Base-by-base conservation (phyloP, 2,113 vertebrate genomes). In the Petromus typicus region DNA sequence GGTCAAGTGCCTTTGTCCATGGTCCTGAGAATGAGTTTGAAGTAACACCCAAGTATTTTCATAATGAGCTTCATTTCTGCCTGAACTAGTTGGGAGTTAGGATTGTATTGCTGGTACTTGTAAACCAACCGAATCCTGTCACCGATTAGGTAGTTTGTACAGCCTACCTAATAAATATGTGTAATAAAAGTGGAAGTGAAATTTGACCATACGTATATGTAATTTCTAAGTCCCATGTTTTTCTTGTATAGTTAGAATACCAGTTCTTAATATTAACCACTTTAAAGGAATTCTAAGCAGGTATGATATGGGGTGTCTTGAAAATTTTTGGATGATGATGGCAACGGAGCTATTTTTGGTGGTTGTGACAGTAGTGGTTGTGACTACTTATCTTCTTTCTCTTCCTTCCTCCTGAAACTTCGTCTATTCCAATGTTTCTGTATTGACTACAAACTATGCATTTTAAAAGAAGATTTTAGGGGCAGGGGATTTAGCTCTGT, bases 21-120 rank as follows among this genome's bases (percentile, higher is more conserved):
- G 94, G 94, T 94, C 20, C 94, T 95, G 92, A 97, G 78, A 64
- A 56, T 88, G 64, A 84, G n/a, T 96, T 96, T 22, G 43, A 71
- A 20, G 85, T 69, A 45, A 81, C 27, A 82, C 32, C 12, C 22
- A 56, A 61, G 2, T 92, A 34, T 75, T 37, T 95, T 89, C 67
- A 14, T 89, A 56, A 8, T 88, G 90, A 86, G 78, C 43, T 66
- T 83, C 8, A 10, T 76, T 95, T 90, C 87, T 66, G 23, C 69
- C 69, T 79, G 79, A 76, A 64, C 34, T 81, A 37, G 4, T 85
- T 85, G 73, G 54, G 64, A 37, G 4, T 85, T 85, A 73, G 54
- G 64, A 92, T 89, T 90, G 2, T 83, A 73, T 78, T 92, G 90
- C 34, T 92, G 14, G 25, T 94, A 82, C 71, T 71, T 94, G 32